Evolutionary conservation across 2,113 vertebrate genomes (phyloP).

Genomic region (Ochotona princeps): DNA sequence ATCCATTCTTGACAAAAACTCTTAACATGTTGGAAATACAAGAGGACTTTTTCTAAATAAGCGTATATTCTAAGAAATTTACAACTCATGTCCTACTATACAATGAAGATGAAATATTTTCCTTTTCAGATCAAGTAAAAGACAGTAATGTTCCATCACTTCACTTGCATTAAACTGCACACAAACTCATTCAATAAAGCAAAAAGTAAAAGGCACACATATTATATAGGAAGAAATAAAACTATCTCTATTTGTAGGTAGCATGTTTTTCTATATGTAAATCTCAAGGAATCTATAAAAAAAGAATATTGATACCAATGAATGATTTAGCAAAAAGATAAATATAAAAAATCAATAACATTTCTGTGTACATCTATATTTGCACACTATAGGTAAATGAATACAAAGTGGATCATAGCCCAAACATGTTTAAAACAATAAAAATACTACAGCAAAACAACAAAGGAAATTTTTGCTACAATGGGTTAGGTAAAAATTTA

Average conservation of each 20-base stretch:
- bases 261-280: background rate
- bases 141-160: background rate
- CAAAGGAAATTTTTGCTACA: background rate
- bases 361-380: background rate
- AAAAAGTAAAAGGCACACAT: background rate
- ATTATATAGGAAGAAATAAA: background rate
- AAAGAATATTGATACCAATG: background rate
- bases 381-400: background rate
- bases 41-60: background rate
- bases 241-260: background rate
- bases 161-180: background rate
- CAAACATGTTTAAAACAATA: background rate
- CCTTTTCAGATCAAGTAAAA: background rate
- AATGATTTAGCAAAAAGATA: background rate
- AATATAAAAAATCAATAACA: background rate
- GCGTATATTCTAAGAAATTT: background rate
- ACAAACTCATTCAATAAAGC: background rate
- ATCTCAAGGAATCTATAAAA: background rate
- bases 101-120: background rate
- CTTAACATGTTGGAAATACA: background rate
- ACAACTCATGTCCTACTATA: background rate
- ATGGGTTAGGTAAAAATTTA: background rate
- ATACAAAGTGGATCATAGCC: background rate
- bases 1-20: background rate
- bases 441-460: background rate